These are phyloP conservation scores for Platalea minor DNA, from an alignment of 2,797 vertebrate genomes.

Conservation along the genomic window DNA sequence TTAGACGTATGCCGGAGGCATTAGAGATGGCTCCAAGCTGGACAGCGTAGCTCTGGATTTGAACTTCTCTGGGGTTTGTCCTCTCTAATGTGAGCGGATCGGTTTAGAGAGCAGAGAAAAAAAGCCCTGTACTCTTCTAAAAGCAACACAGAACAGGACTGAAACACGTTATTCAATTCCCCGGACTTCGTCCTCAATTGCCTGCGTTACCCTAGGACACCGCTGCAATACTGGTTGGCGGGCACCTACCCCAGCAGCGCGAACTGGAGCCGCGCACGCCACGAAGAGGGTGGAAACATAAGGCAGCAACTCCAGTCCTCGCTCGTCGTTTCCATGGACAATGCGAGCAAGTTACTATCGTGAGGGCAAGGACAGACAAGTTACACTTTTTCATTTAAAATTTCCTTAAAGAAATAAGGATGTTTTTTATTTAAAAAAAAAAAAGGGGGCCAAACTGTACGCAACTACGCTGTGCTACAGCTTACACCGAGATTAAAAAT, in stretches of 20 bases:
- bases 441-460: too few relatives aligned
- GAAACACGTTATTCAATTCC: rapidly evolving
- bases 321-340: rapidly evolving
- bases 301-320: not conserved
- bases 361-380: not conserved
- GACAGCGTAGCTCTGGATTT: not conserved
- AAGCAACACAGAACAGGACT: not conserved
- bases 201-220: not conserved
- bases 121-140: not conserved
- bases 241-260: not conserved
- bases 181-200: not conserved
- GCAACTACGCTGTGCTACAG: too few relatives aligned
- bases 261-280: rapidly evolving
- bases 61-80: not conserved
- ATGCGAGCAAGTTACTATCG: not conserved
- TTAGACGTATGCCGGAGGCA: rapidly evolving
- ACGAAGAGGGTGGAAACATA: rapidly evolving
- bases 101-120: not conserved
- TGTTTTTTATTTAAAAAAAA: too few relatives aligned
- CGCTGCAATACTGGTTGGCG: rapidly evolving
- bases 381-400: too few relatives aligned
- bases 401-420: too few relatives aligned
- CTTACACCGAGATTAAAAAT: too few relatives aligned
- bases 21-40: not conserved
- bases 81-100: not conserved